Conservation (phyloP, 2,113 vertebrate species). For the Pholis gunnellus region DNA sequence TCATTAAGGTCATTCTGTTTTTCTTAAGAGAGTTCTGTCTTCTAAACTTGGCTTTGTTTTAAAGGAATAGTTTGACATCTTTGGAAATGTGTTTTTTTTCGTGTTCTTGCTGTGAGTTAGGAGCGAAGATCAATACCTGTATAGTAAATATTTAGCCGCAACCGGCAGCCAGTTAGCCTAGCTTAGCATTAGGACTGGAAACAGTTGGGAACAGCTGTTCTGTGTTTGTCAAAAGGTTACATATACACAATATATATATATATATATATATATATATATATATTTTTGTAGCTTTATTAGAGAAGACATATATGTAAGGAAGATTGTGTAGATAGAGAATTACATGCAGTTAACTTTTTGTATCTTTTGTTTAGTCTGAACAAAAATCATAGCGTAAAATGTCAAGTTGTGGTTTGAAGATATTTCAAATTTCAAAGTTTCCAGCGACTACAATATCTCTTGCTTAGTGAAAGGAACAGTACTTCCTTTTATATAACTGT, state of each 20-base stretch:
- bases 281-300: background rate
- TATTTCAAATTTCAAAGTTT: background rate
- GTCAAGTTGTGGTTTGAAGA: background rate
- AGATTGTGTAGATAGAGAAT: background rate
- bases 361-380: background rate
- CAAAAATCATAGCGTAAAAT: background rate
- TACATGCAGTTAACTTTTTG: background rate
- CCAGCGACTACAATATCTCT: no score
- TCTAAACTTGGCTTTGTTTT: constrained; percentile 14
- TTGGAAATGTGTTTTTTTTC: background rate
- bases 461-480: background rate
- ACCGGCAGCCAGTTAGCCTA: background rate
- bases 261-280: background rate
- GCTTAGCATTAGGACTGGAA: background rate
- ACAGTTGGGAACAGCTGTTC: background rate
- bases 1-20: background rate
- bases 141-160: background rate
- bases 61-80: constrained; percentile 3
- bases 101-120: background rate
- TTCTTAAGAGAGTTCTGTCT: background rate
- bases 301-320: background rate
- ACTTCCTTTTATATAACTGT: background rate
- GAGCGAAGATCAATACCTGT: background rate
- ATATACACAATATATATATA: background rate
- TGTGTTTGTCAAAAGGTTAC: background rate